phyloP scores from a whole-genome alignment of 2,888 invertebrate genomes.

The Yponomeuta malinellus region DNA sequence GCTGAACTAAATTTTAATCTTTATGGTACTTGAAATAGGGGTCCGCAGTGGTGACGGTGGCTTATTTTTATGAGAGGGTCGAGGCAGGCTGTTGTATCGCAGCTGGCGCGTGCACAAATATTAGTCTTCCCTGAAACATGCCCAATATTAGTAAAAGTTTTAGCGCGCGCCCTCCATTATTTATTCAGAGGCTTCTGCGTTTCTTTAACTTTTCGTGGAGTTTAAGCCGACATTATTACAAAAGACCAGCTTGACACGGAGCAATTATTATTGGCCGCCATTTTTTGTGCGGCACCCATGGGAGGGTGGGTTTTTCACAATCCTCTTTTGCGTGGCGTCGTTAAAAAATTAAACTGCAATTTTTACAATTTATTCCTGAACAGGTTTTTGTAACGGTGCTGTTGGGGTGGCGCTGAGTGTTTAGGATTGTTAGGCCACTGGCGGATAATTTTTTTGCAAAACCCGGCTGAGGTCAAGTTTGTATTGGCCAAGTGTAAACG shows the following conservation, averaged over 20 bases:
- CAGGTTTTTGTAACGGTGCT: background rate
- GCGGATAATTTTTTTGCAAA: background rate
- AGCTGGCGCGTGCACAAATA: constrained; percentile 44
- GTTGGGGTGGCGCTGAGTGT: background rate
- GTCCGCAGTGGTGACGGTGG: background rate
- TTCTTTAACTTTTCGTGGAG: constrained; percentile 45
- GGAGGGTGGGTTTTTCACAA: background rate
- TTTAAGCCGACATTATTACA: constrained; percentile 37
- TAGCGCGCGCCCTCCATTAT: constrained; percentile 44
- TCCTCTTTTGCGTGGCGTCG: background rate
- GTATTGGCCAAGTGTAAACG: background rate
- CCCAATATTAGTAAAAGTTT: constrained; percentile 64
- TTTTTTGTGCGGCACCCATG: constrained; percentile 26
- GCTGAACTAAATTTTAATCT: background rate
- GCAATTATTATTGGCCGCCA: constrained; percentile 35
- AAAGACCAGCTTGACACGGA: constrained; percentile 26
- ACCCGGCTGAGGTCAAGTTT: background rate
- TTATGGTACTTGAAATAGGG: background rate
- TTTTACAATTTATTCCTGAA: background rate
- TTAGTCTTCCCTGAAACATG: constrained; percentile 51
- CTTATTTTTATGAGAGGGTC: background rate
- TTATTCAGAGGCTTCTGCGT: constrained; percentile 56
- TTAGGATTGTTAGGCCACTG: background rate
- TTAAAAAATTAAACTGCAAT: constrained; percentile 6
- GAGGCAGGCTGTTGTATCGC: constrained; percentile 19